Base-by-base conservation (phyloP, 2,888 invertebrate species). In the Sphaeridia pumilis region DNA sequence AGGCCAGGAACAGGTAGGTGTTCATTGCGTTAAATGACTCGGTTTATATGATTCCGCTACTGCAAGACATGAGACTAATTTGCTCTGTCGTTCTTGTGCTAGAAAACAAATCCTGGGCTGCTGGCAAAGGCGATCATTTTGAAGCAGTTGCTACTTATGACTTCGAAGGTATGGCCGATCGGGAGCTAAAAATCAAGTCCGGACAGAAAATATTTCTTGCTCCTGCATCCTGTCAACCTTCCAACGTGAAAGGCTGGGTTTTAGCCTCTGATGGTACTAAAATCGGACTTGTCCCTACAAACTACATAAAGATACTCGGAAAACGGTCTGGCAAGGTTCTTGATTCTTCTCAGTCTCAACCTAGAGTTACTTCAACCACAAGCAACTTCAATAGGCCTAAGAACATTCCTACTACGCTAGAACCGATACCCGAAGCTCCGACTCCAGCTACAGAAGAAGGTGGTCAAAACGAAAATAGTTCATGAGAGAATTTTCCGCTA, bases 141-240 rank as follows among this genome's bases (percentile, higher is more conserved):
- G 66, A 70, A 7, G 74, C 71, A 7, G 64, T 67, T 49, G 85
- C 82, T 2, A 74, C 81, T 17, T 84, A 83, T 70, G 81, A 84
- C 68, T 94, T 89, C 72, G 74, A 76, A 50, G 75, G 78, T 1
- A 66, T 68, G 36, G 76, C 76, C 14, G 77, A 79, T 0, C 80
- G 83, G 57, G 95, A 95, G 71, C 69, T 95, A 27, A 79, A 80
- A 58, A 77, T 95, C 67, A 74, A 75, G 59, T 75, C 79, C 49
- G 87, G 88, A 58, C 87, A 92, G 67, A 76, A 78, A 31, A 71
- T 95, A 4, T 75, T 79, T 52, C 72, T 95, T 10, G 94, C 94
- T 0, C 93, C 94, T 1, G 77, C 81, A 67, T 81, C 83, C 60
- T 74, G 88, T 24, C 94, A 95, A 71, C 81, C 82, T 3, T 80